Base-by-base conservation (phyloP, 2,113 vertebrate genomes). In the Albula glossodonta region DNA sequence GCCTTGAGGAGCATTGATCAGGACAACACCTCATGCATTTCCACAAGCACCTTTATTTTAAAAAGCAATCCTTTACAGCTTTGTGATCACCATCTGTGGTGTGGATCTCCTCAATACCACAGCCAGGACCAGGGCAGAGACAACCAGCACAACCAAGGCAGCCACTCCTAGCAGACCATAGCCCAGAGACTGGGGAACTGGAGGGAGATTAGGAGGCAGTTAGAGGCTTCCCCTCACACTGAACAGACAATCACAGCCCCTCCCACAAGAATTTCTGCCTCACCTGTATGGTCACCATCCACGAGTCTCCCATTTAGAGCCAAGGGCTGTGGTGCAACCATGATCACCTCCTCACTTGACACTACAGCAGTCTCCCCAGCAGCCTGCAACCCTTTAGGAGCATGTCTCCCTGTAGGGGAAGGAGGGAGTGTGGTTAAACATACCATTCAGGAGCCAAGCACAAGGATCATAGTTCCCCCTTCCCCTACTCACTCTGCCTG, bases 401-500 rank as follows among this genome's bases (percentile, higher is more conserved):
- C 31, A 41, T 41, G 31, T 41, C 31, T 41, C 31, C 31, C 31
- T 41, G 31, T 41, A 78, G 31, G 31, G 31, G 31, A 41, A 41
- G 31, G 31, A 41, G 31, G 31, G 31, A 41, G 31, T 41, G 1
- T 41, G 1, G 31, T 41, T 1, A 41, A 41, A 41, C 31, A 41
- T 1, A 41, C 31, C 31, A 41, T 41, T 41, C 31, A 41, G 31
- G 31, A 41, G 31, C 31, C 31, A 41, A 41, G 17, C 1, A 83
- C 15, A 41, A 17, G 15, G 11, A 11, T 41, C 31, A 56, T 74
- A 22, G 22, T 31, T 4, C 15, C 31, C 56, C 63, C n/a, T 51
- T 41, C 31, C 11, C 19, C 5, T 63, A 87, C 57, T 79, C 51
- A 88, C 88, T 63, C 86, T 80, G 63, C 81, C 86, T 70, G 80